Percentiles rank a stretch among this genome's conserved stretches.
Evolutionary conservation across 2,797 vertebrate genomes (phyloP).

Genomic region (Thalassophryne amazonica): DNA sequence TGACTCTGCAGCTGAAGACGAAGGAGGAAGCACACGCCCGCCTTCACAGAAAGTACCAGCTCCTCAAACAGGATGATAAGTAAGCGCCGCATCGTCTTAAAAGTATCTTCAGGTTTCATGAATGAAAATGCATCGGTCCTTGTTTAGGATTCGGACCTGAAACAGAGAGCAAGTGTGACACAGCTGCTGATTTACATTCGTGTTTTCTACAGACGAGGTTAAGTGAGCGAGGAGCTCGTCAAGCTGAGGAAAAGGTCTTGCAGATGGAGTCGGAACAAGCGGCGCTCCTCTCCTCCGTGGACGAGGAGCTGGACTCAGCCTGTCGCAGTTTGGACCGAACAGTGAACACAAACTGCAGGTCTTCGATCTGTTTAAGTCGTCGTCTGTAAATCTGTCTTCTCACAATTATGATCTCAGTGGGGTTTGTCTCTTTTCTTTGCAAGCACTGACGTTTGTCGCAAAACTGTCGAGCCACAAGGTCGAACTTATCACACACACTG

Average conservation of each 20-base stretch:
- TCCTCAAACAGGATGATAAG: conserved; percentile 86
- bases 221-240: conserved; percentile 70
- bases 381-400: too few species aligned
- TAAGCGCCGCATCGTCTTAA: conserved; percentile 66
- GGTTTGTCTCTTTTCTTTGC: not conserved
- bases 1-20: conserved; percentile 79
- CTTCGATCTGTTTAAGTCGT: conserved; percentile 19
- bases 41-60: conserved; percentile 81
- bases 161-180: too few species aligned
- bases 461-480: too few species aligned
- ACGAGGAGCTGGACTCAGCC: conserved; percentile 84
- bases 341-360: conserved; percentile 88
- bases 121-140: too few species aligned
- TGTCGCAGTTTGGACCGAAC: conserved; percentile 83
- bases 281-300: conserved; percentile 81
- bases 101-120: too few species aligned
- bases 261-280: conserved; percentile 84
- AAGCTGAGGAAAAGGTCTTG: conserved; percentile 79
- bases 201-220: conserved; percentile 67
- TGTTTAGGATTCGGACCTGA: too few species aligned
- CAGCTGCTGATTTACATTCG: not conserved
- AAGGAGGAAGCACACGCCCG: conserved; percentile 78
- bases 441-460: too few species aligned
- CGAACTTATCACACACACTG: not conserved
- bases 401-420: not conserved